phyloP scores from a whole-genome alignment of 1,140 invertebrate species.

The Himalopsyche phryganea region DNA sequence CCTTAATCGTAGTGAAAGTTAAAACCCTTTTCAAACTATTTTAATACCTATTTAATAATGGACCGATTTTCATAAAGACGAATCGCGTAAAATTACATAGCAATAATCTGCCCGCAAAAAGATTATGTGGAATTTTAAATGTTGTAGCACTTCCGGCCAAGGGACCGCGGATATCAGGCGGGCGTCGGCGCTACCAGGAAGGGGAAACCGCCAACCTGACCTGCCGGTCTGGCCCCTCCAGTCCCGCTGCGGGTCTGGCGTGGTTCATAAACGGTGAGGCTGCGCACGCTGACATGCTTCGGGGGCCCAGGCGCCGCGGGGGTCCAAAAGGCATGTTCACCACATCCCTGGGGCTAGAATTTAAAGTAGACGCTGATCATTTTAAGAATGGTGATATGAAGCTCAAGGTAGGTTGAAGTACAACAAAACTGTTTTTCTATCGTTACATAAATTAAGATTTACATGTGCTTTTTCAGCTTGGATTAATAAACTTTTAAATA shows the following conservation, averaged over 20 bases:
- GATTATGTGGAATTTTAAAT: background rate
- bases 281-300: conserved; percentile 54
- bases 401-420: conserved; percentile 51
- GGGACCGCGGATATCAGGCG: conserved; percentile 64
- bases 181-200: conserved; percentile 61
- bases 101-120: background rate
- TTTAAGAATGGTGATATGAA: conserved; percentile 69
- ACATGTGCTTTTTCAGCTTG: too few species aligned
- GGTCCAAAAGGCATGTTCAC: conserved; percentile 61
- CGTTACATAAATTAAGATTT: background rate
- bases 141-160: conserved; percentile 61
- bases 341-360: conserved; percentile 61
- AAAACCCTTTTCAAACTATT: too few species aligned
- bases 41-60: too few species aligned
- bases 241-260: conserved; percentile 64
- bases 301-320: conserved; percentile 49
- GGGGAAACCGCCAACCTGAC: conserved; percentile 65
- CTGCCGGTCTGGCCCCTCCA: conserved; percentile 66
- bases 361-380: conserved; percentile 62
- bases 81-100: background rate
- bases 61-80: too few species aligned
- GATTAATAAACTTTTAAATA: too few species aligned
- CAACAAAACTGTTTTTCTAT: background rate
- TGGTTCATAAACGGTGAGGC: conserved; percentile 74
- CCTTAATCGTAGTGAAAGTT: too few species aligned